Percentiles rank a stretch among this genome's conserved stretches.
Conservation (phyloP, 1,140 invertebrate species). For the Bombus difficillimus region DNA sequence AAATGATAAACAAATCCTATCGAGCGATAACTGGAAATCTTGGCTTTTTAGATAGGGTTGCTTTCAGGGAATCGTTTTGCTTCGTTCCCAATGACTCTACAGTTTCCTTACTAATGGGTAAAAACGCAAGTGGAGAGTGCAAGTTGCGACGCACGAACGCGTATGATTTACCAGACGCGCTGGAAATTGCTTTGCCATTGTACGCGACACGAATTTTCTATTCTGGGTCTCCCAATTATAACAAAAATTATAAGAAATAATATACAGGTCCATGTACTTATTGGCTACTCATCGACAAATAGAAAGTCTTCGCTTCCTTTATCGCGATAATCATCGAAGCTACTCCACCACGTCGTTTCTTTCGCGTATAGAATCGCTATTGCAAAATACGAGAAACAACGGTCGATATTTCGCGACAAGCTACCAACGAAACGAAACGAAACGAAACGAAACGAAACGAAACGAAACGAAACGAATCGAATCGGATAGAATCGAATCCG, state of each 20-base stretch:
- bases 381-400: background rate
- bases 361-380: background rate
- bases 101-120: background rate
- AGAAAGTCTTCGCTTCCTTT: no score
- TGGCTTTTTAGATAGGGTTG: background rate
- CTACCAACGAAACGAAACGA: background rate
- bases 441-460: background rate
- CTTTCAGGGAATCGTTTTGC: background rate
- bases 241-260: no score
- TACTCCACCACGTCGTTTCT: no score
- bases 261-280: no score
- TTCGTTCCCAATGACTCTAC: background rate
- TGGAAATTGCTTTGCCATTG: background rate
- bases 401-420: background rate
- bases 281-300: no score
- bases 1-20: conserved; percentile 28
- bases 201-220: background rate
- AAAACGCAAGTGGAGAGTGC: background rate
- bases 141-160: background rate
- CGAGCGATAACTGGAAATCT: background rate
- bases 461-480: no score
- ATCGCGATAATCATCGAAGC: no score
- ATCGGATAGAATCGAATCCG: background rate
- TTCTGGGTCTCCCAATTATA: no score
- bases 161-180: background rate